These are phyloP conservation scores for Ictalurus furcatus DNA, from an alignment of 2,113 vertebrate species.

Conservation along the genomic window DNA sequence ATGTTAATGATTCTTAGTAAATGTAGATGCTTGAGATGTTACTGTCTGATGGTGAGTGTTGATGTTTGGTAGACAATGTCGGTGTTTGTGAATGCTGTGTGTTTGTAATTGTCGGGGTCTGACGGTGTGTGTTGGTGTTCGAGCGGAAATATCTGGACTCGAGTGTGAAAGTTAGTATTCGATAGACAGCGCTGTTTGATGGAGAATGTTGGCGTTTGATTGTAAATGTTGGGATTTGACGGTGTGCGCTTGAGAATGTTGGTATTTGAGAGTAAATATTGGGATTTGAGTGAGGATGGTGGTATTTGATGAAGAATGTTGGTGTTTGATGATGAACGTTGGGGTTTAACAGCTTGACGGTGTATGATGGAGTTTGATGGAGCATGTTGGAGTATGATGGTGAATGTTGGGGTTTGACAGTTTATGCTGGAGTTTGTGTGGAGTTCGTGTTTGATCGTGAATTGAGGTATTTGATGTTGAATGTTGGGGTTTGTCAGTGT, in stretches of 20 bases:
- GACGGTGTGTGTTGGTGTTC: background rate
- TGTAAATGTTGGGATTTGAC: background rate
- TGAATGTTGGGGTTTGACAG: background rate
- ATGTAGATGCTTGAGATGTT: background rate
- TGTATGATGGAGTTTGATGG: background rate
- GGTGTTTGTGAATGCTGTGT: too few relatives aligned
- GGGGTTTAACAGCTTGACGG: background rate
- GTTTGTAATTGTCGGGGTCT: too few relatives aligned
- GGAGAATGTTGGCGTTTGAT: background rate
- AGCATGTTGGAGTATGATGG: background rate
- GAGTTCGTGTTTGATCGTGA: background rate
- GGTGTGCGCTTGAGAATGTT: background rate
- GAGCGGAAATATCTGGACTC: background rate
- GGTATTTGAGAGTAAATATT: background rate
- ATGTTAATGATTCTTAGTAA: background rate
- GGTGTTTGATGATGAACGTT: background rate
- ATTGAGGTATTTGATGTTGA: background rate
- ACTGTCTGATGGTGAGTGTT: background rate
- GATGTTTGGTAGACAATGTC: background rate
- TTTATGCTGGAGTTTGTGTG: background rate
- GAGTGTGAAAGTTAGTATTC: background rate
- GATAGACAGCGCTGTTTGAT: background rate
- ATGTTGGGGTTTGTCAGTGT: background rate
- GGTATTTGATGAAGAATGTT: background rate
- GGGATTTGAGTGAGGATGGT: background rate